Evolutionary conservation across 2,797 vertebrate species (phyloP).

Genomic region (Eremophila alpestris): DNA sequence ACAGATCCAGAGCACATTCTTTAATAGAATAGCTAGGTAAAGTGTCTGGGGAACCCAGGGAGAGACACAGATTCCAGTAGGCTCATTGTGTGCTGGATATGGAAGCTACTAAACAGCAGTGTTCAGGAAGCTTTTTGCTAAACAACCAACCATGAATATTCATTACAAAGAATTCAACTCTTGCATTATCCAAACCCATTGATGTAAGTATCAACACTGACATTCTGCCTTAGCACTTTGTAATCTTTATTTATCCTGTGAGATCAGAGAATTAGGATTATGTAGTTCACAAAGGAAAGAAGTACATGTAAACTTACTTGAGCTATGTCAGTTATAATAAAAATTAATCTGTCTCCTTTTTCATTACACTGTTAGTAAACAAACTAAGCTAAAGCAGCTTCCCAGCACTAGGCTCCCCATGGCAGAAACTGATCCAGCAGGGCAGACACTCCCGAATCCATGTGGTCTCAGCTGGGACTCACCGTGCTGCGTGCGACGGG

Average conservation of each 20-base stretch:
- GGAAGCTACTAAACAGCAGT: neutral
- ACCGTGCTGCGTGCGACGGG: neutral
- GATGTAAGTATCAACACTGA: neutral
- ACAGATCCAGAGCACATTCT: neutral
- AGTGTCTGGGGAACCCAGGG: neutral
- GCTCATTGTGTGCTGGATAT: neutral
- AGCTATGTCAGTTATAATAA: neutral
- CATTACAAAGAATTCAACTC: neutral
- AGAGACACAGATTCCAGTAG: neutral
- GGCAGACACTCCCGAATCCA: neutral
- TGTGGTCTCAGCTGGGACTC: neutral
- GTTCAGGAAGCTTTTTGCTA: neutral
- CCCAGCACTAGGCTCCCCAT: neutral
- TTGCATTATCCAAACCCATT: neutral
- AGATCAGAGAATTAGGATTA: slow-evolving; percentile 18
- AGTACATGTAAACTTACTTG: neutral
- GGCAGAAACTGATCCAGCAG: neutral
- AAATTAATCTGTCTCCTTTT: neutral
- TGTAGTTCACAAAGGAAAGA: neutral
- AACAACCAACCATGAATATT: neutral
- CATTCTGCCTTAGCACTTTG: neutral
- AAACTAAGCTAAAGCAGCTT: neutral
- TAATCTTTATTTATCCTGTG: slow-evolving; percentile 9
- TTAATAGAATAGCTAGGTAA: neutral
- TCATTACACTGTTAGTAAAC: neutral